Percentiles rank a stretch among this genome's conserved stretches.
These are phyloP conservation scores for Psittacula echo DNA, from an alignment of 2,797 vertebrate species.

Conservation along the genomic window DNA sequence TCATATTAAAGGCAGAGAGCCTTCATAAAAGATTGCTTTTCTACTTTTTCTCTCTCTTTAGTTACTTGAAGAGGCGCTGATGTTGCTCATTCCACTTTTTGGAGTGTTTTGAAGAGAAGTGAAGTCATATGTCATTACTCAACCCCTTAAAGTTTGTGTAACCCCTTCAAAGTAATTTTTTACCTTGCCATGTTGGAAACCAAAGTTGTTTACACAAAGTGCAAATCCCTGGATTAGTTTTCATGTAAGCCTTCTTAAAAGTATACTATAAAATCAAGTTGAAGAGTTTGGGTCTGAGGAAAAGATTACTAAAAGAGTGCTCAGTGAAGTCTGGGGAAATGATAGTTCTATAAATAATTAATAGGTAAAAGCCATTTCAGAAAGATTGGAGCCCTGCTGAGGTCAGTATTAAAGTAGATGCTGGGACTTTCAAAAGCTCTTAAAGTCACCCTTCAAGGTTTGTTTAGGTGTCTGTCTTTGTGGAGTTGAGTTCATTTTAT, in stretches of 20 bases:
- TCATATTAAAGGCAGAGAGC: background rate
- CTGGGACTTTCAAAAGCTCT: constrained; percentile 44
- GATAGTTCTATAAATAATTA: constrained; percentile 63
- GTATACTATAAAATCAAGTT: constrained; percentile 41
- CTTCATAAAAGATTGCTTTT: background rate
- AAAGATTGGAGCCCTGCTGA: constrained; percentile 26
- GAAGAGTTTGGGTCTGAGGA: constrained; percentile 23
- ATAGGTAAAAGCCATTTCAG: constrained; percentile 55
- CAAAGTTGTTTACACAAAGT: constrained; percentile 44
- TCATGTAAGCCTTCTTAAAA: constrained; percentile 31
- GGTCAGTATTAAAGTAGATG: constrained; percentile 35
- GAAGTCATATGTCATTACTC: constrained; percentile 35
- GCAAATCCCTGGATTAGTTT: constrained; percentile 55
- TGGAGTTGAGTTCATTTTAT: constrained; percentile 35
- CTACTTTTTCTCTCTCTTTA: background rate
- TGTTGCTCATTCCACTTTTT: constrained; percentile 6
- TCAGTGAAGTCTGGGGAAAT: constrained; percentile 1
- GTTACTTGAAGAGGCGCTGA: background rate
- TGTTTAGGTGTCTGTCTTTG: constrained; percentile 57
- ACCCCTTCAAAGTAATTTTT: constrained; percentile 45
- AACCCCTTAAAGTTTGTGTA: constrained; percentile 53
- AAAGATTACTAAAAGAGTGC: constrained; percentile 42
- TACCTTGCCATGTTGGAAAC: constrained; percentile 36
- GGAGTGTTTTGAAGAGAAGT: constrained; percentile 23
- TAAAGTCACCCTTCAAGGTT: constrained; percentile 48